phyloP scores from a whole-genome alignment of 2,113 vertebrate species.

The Leptocoma aspasia region DNA sequence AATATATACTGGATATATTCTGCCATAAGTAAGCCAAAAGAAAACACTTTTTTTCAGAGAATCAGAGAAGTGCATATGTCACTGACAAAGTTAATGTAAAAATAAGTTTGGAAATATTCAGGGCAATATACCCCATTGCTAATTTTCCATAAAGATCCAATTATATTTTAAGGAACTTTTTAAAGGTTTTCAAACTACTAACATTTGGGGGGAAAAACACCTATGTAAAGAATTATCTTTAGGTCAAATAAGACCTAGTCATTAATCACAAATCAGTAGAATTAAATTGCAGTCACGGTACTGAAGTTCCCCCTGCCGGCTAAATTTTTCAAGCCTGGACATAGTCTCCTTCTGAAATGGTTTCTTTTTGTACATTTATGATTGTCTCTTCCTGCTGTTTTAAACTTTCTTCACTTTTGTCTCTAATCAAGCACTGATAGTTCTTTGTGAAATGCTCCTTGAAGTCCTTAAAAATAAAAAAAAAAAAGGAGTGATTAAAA shows the following conservation, averaged over 20 bases:
- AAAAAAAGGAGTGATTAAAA: background rate
- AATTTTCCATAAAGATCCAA: background rate
- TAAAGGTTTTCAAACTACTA: background rate
- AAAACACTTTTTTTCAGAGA: background rate
- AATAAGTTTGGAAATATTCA: background rate
- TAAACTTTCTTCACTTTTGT: background rate
- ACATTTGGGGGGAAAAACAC: background rate
- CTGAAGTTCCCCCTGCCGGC: background rate
- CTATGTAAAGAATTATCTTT: background rate
- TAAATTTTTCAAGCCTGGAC: background rate
- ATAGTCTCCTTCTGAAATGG: background rate
- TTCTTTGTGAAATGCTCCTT: background rate
- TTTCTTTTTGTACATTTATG: background rate
- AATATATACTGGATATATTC: background rate
- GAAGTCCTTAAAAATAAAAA: background rate
- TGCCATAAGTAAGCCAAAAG: background rate
- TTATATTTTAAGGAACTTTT: background rate
- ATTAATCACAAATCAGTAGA: background rate
- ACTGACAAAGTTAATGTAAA: background rate
- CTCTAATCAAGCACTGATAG: background rate
- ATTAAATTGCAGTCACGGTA: background rate
- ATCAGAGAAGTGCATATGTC: background rate
- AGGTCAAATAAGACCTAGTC: background rate
- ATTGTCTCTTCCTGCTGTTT: background rate
- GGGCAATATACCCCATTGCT: background rate